Evolutionary conservation across 2,888 invertebrate species (phyloP).

Genomic region (Phanerotoma sp.): DNA sequence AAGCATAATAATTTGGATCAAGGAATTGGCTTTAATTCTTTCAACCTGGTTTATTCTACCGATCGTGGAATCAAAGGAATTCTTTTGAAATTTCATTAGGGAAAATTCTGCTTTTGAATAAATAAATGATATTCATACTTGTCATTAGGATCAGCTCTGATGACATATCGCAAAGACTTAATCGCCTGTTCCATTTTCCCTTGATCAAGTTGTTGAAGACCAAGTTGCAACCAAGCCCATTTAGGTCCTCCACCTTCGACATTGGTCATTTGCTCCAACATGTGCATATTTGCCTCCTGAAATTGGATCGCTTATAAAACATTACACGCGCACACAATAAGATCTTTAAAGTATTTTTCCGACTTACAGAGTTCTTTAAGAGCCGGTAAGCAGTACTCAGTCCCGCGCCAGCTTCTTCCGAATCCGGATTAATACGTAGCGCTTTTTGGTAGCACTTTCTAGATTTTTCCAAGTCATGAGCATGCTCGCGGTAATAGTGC

Average conservation of each 20-base stretch:
- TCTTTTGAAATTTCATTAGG: too few species aligned
- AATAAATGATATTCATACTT: too few species aligned
- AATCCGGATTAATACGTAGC: constrained; percentile 69
- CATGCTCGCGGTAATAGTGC: constrained; percentile 67
- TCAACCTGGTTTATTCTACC: too few species aligned
- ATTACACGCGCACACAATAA: constrained; percentile 7
- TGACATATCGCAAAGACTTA: constrained; percentile 71
- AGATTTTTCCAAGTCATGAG: constrained; percentile 70
- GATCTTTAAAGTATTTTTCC: background rate
- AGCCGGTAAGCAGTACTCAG: constrained; percentile 76
- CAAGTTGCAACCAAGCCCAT: constrained; percentile 84
- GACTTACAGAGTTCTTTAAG: constrained; percentile 65
- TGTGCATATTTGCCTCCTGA: constrained; percentile 65
- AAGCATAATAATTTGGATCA: too few species aligned
- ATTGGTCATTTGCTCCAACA: constrained; percentile 62
- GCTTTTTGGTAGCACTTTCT: constrained; percentile 85
- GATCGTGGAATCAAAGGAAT: too few species aligned
- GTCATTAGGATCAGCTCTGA: constrained; percentile 69
- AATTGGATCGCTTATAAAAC: too few species aligned
- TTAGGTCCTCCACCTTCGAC: constrained; percentile 60
- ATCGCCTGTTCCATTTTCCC: constrained; percentile 76
- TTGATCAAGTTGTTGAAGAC: constrained; percentile 75
- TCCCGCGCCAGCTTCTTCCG: constrained; percentile 69
- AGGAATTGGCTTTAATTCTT: too few species aligned
- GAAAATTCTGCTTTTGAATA: too few species aligned